A percentile compares a stretch with the other conserved stretches of the same genome.
These are phyloP conservation scores for Scaptomyza parva DNA, from an alignment of 2,888 invertebrate genomes.

Conservation along the genomic window DNA sequence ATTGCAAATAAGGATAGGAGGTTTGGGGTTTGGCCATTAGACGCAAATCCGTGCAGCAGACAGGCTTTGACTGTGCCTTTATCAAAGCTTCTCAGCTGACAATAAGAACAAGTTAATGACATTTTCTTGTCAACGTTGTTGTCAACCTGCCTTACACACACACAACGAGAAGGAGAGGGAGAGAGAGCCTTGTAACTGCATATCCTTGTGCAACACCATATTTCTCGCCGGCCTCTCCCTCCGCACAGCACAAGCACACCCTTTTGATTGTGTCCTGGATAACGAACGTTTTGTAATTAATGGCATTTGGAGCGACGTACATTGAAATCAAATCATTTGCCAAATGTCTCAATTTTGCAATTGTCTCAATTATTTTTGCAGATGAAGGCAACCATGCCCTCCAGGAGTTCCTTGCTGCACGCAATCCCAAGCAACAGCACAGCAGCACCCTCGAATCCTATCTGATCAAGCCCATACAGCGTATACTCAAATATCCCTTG, in stretches of 20 bases:
- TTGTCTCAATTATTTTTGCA: constrained; percentile 79
- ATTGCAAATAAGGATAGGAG: neutral
- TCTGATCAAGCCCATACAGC: constrained; percentile 99
- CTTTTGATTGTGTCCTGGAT: constrained; percentile 19
- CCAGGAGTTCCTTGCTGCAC: constrained; percentile 96
- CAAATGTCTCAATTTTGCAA: constrained; percentile 71
- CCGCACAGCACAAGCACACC: constrained; percentile 4
- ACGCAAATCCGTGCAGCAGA: constrained; percentile 68
- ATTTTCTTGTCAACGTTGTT: constrained; percentile 74
- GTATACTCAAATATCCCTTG: constrained; percentile 98
- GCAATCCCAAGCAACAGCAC: constrained; percentile 98
- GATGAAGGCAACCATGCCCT: constrained; percentile 98
- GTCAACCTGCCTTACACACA: constrained; percentile 21
- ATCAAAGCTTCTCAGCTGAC: constrained; percentile 75
- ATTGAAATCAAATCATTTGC: constrained; percentile 77
- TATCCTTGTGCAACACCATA: constrained; percentile 21
- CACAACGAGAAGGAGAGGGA: too few species aligned
- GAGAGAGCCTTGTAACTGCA: constrained; percentile 50
- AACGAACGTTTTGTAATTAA: constrained; percentile 58
- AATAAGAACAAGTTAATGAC: constrained; percentile 81
- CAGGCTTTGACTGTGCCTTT: constrained; percentile 74
- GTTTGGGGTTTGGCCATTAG: constrained; percentile 57
- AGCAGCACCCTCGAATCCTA: constrained; percentile 98
- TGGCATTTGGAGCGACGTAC: constrained; percentile 54
- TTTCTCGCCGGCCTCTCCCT: too few species aligned